phyloP scores from a whole-genome alignment of 1,140 invertebrate species.

The Ephestia elutella region DNA sequence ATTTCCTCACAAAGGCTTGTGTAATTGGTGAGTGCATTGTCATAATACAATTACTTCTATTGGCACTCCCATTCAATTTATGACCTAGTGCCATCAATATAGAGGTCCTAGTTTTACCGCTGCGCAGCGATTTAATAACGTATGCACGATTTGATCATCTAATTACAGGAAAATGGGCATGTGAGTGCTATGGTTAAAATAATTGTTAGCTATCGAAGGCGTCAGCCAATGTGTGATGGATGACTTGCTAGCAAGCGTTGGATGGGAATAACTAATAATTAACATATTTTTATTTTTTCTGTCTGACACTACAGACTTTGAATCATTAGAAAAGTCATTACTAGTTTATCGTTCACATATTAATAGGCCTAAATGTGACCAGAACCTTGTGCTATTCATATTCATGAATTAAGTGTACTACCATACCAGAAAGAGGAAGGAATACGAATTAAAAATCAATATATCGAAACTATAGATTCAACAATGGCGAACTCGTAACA shows the following conservation, averaged over 20 bases:
- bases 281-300: no score
- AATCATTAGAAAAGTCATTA: no score
- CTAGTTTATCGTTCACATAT: no score
- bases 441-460: neutral
- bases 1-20: constrained; percentile 27
- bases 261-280: no score
- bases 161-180: neutral
- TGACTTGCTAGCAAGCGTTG: no score
- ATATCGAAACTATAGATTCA: neutral
- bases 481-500: neutral
- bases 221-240: no score
- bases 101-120: neutral
- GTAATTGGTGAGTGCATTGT: constrained; percentile 32
- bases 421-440: no score
- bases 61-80: constrained; percentile 2
- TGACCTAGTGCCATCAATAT: neutral
- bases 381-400: no score
- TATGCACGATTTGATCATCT: neutral
- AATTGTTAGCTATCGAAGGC: no score
- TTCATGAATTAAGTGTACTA: no score
- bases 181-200: neutral
- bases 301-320: no score
- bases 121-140: neutral
- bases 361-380: no score
- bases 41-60: constrained; percentile 28